Evolutionary conservation across 1,140 invertebrate species (phyloP).

Genomic region (Cotesia glomerata): DNA sequence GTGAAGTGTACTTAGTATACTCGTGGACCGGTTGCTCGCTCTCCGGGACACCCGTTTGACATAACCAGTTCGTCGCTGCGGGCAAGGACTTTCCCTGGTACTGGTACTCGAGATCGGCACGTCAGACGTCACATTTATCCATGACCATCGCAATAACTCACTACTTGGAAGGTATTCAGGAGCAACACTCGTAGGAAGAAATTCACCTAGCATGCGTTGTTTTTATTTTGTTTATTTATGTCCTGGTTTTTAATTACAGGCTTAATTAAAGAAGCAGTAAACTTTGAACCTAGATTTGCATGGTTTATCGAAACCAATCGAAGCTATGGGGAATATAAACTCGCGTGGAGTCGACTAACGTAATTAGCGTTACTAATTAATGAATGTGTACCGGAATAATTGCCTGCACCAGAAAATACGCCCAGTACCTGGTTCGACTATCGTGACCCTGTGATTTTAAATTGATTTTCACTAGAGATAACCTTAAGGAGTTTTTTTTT

Average conservation of each 20-base stretch:
- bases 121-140: constrained; percentile 15
- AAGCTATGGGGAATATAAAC: not conserved
- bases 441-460: constrained; percentile 2
- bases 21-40: constrained; percentile 4
- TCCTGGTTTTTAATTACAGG: constrained; percentile 31
- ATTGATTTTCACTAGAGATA: not conserved
- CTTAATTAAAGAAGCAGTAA: constrained; percentile 40
- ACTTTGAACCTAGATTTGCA: constrained; percentile 48
- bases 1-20: not conserved
- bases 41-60: constrained; percentile 13
- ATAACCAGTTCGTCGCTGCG: constrained; percentile 29
- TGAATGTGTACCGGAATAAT: constrained; percentile 20
- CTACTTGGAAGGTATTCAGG: not conserved
- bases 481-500: not conserved
- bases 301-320: constrained; percentile 36
- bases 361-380: constrained; percentile 53
- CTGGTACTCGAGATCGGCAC: not conserved
- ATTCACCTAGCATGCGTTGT: too few species aligned
- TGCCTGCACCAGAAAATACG: constrained; percentile 4
- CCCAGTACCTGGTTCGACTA: not conserved
- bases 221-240: not conserved
- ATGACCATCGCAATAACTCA: constrained; percentile 18
- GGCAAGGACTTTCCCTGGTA: constrained; percentile 1
- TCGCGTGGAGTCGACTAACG: constrained; percentile 27
- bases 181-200: too few species aligned